Evolutionary conservation across 2,888 invertebrate species (phyloP).

Genomic region (Orthonychiurus folsomi): DNA sequence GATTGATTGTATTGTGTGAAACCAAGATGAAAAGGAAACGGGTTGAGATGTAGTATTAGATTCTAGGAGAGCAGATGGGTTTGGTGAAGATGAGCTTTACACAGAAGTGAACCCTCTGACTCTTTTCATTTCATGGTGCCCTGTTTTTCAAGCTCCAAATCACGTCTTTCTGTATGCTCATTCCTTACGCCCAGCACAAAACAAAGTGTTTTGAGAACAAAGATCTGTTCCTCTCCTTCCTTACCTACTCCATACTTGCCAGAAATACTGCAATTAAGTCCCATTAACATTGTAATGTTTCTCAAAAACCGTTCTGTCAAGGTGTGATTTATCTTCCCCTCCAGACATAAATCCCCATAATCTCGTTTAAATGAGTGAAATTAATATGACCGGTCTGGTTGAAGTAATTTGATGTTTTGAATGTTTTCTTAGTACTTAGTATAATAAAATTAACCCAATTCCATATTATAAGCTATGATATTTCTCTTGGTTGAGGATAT

Average conservation of each 20-base stretch:
- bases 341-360: too few species aligned
- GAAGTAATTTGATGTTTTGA: too few species aligned
- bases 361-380: too few species aligned
- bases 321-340: too few species aligned
- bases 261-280: neutral
- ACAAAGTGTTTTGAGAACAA: neutral
- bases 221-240: neutral
- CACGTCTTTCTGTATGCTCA: slow-evolving; percentile 14
- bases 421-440: too few species aligned
- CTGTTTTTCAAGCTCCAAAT: slow-evolving; percentile 41
- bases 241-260: neutral
- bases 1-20: too few species aligned
- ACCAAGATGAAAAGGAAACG: neutral
- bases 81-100: neutral
- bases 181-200: neutral
- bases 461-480: too few species aligned
- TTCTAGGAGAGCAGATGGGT: neutral
- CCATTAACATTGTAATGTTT: neutral
- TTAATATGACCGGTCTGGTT: too few species aligned
- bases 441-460: too few species aligned
- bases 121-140: slow-evolving; percentile 30
- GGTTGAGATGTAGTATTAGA: neutral
- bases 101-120: neutral
- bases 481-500: too few species aligned
- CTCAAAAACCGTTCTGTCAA: too few species aligned